Base-by-base conservation (phyloP, 2,888 invertebrate species). In the Ichneumoninae sp. region DNA sequence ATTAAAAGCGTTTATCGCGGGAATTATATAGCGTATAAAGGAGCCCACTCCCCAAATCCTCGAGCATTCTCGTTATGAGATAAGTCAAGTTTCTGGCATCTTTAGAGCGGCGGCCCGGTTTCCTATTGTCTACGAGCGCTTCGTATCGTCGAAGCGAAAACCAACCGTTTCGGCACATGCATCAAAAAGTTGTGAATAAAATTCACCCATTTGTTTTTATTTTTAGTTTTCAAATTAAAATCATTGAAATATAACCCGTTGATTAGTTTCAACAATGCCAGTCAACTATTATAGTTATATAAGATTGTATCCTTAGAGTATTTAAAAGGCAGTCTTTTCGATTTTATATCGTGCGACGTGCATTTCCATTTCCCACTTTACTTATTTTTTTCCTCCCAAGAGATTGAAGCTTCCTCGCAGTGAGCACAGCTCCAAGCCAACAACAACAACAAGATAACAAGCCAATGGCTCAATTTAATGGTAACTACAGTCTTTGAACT, bases 1-100 rank as follows among this genome's bases (percentile, higher is more conserved):
- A 91, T 91, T 91, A 91, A 90, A 90, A 87, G 87, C 90, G 87
- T 88, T 87, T 88, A 89, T 89, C 88, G 87, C 82, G 69, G 82
- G 85, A 90, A 88, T 89, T 66, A 66, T 70, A 69, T 44, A 13
- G 47, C n/a, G 44, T 68, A 66, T 36, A 36, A 52, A 22, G 52
- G 60, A 47, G 44, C 60, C 19, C 47, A 8, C 47, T 33, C 65
- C n/a, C 60, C 44, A 71, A 65, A 77, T n/a, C 65, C 65, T 71
- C 19, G 19, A 65, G 54, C 30, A 71, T 40, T 36, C 40, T 54
- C 19, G n/a, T 54, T 71, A 47, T 44, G 50, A 62, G 62, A 65
- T 47, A 47, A 47, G 16, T 16, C 16, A 47, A 47, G 44, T 40
- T 40, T 47, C 44, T 47, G 44, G 4, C 44, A 5, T 16, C 16